Evolutionary conservation across 2,797 vertebrate species (phyloP).

Genomic region (Mionectes olivaceus): DNA sequence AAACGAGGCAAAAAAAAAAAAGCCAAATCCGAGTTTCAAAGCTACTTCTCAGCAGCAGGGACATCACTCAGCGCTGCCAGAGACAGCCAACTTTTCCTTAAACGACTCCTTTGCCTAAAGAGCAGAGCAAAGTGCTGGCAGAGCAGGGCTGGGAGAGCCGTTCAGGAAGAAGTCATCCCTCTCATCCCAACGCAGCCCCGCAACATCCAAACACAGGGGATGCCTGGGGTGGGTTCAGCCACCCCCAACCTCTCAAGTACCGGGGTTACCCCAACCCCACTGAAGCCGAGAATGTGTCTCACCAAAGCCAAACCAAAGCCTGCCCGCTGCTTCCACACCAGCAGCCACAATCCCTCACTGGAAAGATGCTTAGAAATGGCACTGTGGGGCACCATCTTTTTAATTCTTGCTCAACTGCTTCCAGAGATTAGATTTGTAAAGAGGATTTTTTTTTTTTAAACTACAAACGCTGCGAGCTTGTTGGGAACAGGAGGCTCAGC

Average conservation of each 20-base stretch:
- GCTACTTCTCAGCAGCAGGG: not conserved
- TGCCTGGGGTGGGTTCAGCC: not conserved
- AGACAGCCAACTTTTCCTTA: not conserved
- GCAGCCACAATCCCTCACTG: not conserved
- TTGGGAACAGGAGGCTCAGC: not conserved
- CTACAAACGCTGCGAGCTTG: not conserved
- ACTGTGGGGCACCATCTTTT: conserved; percentile 31
- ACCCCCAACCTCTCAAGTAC: rapidly evolving
- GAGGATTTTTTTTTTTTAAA: not conserved
- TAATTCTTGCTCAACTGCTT: not conserved
- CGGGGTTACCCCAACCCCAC: not conserved
- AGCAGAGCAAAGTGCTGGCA: rapidly evolving
- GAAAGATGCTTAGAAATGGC: not conserved
- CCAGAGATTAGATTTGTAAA: conserved; percentile 1
- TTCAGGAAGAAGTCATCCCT: not conserved
- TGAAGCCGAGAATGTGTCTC: rapidly evolving
- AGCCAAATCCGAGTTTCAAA: not conserved
- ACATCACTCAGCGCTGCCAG: not conserved
- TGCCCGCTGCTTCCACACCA: not conserved
- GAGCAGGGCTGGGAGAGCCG: not conserved
- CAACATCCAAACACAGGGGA: rapidly evolving
- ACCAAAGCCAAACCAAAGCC: not conserved
- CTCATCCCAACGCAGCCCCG: no score
- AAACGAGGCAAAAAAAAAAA: rapidly evolving
- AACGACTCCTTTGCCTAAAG: not conserved